phyloP scores from a whole-genome alignment of 2,113 vertebrate genomes.

The Thomomys bottae region DNA sequence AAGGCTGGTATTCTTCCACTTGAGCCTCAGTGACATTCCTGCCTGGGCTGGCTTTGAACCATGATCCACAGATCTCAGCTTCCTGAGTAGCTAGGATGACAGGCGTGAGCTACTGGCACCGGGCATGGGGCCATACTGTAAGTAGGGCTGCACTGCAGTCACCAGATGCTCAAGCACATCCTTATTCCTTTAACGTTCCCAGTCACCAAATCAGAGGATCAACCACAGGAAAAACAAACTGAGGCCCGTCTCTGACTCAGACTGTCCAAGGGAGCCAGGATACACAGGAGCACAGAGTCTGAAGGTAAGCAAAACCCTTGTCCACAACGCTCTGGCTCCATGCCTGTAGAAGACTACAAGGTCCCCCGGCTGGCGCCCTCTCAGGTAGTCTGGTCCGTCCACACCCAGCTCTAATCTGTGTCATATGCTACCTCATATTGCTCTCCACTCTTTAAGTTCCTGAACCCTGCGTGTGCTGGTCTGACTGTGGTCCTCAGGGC shows the following conservation, averaged over 20 bases:
- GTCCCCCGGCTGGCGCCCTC: not conserved
- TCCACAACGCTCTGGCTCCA: not conserved
- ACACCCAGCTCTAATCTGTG: not conserved
- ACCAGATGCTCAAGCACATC: not conserved
- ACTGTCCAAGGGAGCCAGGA: not conserved
- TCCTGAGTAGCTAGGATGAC: too few species aligned
- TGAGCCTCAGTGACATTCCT: too few species aligned
- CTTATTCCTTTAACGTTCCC: conserved; percentile 35
- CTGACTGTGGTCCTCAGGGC: not conserved
- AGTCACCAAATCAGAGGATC: conserved; percentile 59
- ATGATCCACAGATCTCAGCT: too few species aligned
- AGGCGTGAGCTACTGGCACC: too few species aligned
- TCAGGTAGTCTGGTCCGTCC: not conserved
- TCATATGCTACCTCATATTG: not conserved
- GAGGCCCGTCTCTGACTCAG: conserved; percentile 42
- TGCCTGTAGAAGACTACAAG: not conserved
- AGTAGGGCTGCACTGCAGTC: not conserved
- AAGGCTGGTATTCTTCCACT: too few species aligned
- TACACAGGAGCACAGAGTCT: not conserved
- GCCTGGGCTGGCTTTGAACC: too few species aligned
- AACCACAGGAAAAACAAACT: conserved; percentile 57
- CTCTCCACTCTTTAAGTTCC: not conserved
- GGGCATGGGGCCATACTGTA: not conserved
- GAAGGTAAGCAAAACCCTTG: not conserved
- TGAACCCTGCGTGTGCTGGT: not conserved